Evolutionary conservation across 2,113 vertebrate genomes (phyloP).

Genomic region (Sialia sialis): DNA sequence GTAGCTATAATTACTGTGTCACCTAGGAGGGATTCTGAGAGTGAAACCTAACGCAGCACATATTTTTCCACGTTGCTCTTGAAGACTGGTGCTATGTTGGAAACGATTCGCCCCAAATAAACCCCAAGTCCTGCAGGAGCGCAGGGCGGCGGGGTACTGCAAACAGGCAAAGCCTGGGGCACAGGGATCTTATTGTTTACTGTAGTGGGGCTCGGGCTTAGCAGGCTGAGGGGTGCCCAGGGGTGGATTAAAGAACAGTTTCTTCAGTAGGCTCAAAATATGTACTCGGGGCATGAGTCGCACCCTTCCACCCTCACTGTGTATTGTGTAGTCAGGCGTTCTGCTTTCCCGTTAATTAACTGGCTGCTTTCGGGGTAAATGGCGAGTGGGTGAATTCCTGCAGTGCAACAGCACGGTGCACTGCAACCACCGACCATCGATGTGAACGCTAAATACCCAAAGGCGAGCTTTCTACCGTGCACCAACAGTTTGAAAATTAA

Average conservation of each 20-base stretch:
- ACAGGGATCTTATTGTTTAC: not conserved
- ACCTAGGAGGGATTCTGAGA: not conserved
- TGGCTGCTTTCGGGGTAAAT: not conserved
- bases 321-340: not conserved
- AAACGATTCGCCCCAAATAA: not conserved
- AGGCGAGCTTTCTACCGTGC: not conserved
- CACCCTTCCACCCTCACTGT: not conserved
- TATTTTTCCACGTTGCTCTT: slow-evolving; percentile 13
- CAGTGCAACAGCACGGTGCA: not conserved
- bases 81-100: not conserved
- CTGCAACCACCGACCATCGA: not conserved
- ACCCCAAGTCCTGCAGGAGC: not conserved
- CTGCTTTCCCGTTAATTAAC: not conserved
- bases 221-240: not conserved
- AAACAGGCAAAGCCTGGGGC: not conserved
- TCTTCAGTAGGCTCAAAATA: not conserved
- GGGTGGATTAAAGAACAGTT: not conserved
- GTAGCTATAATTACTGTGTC: not conserved
- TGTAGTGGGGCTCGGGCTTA: not conserved
- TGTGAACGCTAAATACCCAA: not conserved
- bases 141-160: not conserved
- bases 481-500: not conserved
- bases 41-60: not conserved
- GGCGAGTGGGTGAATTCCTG: not conserved
- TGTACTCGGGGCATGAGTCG: not conserved